Evolutionary conservation across 2,888 invertebrate species (phyloP), one percentile per base, ranked within the genome.

Genomic region (Lamproptera curius): DNA sequence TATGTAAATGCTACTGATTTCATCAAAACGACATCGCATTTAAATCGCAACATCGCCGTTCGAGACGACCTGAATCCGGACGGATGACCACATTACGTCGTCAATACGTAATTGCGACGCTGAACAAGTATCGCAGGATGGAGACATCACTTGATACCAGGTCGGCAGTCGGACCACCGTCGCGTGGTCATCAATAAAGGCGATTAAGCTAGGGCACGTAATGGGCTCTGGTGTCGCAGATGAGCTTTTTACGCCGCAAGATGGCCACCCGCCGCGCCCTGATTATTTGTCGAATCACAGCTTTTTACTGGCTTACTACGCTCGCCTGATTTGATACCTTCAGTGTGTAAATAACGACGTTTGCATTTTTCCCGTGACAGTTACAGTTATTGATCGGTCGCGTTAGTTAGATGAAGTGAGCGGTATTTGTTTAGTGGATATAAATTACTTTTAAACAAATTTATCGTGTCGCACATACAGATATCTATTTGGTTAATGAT

Each of bases 171-270:
- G 56, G 74, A 77, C 79, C 75, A 78, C 76, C 75, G 65, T 67
- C 57, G 67, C 55, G 62, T 57, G 68, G 43, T 73, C 76, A 77
- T 81, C 86, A 84, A 83, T 84, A 80, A 80, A 74, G 65, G 62
- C 66, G 76, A 83, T 83, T 76, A 77, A 70, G 72, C 78, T 80
- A 81, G 77, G 67, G 73, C 67, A 70, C 71, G 71, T 67, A 59
- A 52, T 42, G 53, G 36, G 63, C 83, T 83, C 84, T 83, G 76
- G 80, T 73, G 73, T 60, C 63, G 73, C 67, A 84, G 85, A 85
- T 85, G 85, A 84, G 75, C 82, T 82, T 86, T 84, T 85, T 84
- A 82, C 80, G 79, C 83, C 84, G 85, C 84, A 84, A 86, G 84
- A 68, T 63, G 84, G 66, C 86, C 87, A 84, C 85, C 85, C 87